Evolutionary conservation across 2,888 invertebrate genomes (phyloP).

Genomic region (Cistogaster globosa): DNA sequence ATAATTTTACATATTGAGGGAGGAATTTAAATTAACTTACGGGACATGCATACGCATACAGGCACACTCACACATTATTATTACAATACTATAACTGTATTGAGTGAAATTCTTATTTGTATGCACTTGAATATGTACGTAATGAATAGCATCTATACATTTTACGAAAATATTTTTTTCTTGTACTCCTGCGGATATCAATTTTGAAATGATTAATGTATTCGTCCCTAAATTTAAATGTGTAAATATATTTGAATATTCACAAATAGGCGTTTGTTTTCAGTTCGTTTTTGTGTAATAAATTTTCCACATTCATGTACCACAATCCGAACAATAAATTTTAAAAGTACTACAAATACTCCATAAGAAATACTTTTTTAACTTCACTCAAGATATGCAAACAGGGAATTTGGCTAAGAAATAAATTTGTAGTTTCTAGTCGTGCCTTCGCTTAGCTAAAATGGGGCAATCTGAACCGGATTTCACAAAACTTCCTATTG

Average conservation of each 20-base stretch:
- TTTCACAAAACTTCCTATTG: no score
- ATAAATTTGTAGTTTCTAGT: no score
- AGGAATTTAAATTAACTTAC: slow-evolving; percentile 32
- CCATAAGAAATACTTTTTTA: no score
- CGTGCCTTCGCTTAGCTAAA: no score
- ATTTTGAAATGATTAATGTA: slow-evolving; percentile 19
- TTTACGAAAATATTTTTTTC: background rate
- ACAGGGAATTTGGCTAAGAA: no score
- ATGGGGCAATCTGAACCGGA: no score
- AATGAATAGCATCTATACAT: background rate
- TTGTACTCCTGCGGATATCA: slow-evolving; percentile 21
- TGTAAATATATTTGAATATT: background rate
- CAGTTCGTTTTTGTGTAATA: slow-evolving; percentile 36
- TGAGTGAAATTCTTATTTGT: background rate
- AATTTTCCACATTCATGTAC: slow-evolving; percentile 1
- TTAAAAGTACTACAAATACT: no score
- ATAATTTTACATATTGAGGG: slow-evolving; percentile 48
- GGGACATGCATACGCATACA: background rate
- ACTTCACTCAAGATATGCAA: no score
- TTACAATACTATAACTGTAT: no score
- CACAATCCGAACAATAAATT: no score
- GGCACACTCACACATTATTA: background rate
- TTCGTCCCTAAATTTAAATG: background rate
- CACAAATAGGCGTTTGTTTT: slow-evolving; percentile 48
- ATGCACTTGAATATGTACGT: background rate